Base-by-base conservation (phyloP, 2,888 invertebrate genomes). In the Cacoxenus indagator region DNA sequence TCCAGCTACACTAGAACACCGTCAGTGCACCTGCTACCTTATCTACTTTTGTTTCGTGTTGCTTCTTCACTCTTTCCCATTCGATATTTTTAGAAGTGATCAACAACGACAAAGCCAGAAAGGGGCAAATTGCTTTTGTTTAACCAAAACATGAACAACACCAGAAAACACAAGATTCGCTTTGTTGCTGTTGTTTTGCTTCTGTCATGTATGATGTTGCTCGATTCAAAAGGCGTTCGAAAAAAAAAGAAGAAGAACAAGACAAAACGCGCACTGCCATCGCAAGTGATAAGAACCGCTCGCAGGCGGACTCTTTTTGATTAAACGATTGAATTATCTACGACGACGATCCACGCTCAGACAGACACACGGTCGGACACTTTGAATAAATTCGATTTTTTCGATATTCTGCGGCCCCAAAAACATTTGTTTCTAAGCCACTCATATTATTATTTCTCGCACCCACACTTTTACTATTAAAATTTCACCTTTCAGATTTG, bases 41-140 rank as follows among this genome's bases (percentile, higher is more conserved):
- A 45, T 62, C 48, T 17, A n/a, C 17, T 37, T 27, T 61, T 31
- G n/a, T 11, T 62, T 43, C 24, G 45, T 26, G 9, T 62, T 62
- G 45, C 45, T 45, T 46, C 22, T n/a, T n/a, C n/a, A n/a, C n/a
- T 11, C 14, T 17, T 66, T 57, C 61, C 48, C 31, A 48, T 66
- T 24, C 19, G n/a, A 4, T 62, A 54, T 31, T 67, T 62, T 11
- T 62, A 62, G 62, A 37, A 3, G 54, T 45, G 66, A 45, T 55
- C 43, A 67, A 65, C 57, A 67, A 66, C 67, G 61, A 69, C 65
- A 46, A 70, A 48, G 17, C 8, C 19, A 48, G 17, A 17, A 51
- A 51, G 9, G 51, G 22, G 51, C 2, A 51, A 3, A 51, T 51
- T 17, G n/a, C n/a, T n/a, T n/a, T n/a, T n/a, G n/a, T n/a, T 37